These are phyloP conservation scores for Kryptolebias marmoratus DNA, from an alignment of 2,113 vertebrate species.

Conservation along the genomic window DNA sequence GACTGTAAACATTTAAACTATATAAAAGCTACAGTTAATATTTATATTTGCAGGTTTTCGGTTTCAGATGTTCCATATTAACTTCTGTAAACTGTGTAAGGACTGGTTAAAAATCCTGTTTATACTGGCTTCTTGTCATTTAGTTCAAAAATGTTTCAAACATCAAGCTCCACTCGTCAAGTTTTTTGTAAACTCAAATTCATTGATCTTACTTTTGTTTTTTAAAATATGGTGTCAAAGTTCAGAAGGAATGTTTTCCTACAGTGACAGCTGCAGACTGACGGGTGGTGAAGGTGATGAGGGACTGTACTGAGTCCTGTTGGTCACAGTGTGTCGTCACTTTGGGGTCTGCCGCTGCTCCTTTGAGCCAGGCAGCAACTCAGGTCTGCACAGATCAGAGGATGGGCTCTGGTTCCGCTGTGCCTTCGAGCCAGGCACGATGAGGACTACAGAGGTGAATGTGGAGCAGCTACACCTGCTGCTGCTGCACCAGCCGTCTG, in stretches of 20 bases:
- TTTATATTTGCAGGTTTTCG: background rate
- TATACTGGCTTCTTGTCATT: too few species aligned
- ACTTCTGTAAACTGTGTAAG: too few species aligned
- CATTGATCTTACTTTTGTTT: too few species aligned
- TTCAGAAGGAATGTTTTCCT: too few species aligned
- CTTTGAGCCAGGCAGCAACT: background rate
- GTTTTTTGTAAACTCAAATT: too few species aligned
- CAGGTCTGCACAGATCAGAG: background rate
- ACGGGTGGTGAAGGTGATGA: background rate
- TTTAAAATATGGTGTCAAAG: too few species aligned
- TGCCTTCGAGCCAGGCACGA: background rate
- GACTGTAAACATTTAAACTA: too few species aligned
- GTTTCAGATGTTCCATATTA: too few species aligned
- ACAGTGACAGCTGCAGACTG: too few species aligned
- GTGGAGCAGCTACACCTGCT: constrained; percentile 43
- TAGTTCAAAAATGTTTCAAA: too few species aligned
- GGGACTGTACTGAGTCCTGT: background rate
- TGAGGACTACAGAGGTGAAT: background rate
- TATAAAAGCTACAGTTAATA: background rate
- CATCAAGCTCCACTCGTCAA: too few species aligned
- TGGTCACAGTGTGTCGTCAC: constrained; percentile 3
- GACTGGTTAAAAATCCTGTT: too few species aligned
- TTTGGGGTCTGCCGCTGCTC: background rate
- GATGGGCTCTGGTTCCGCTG: background rate
- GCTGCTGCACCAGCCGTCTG: constrained; percentile 89